Conservation (phyloP, 1,140 invertebrate species). For the Drosophila parvula region DNA sequence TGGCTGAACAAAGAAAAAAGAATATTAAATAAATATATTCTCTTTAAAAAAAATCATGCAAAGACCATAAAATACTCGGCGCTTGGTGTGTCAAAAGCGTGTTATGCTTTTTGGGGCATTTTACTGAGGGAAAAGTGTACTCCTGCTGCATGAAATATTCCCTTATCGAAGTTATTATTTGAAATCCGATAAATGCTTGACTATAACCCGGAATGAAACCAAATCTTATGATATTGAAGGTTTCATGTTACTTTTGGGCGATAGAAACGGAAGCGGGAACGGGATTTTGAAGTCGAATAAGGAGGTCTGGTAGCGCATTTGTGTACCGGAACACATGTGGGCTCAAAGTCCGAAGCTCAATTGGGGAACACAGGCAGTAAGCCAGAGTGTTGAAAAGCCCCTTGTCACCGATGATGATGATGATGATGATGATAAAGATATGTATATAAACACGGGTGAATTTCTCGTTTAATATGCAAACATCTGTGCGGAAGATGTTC, state of each 20-base stretch:
- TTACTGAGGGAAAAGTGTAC: not conserved
- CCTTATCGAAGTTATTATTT: not conserved
- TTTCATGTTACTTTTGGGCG: not conserved
- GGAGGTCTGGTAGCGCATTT: conserved; percentile 21
- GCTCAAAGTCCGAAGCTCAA: conserved; percentile 55
- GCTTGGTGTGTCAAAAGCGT: not conserved
- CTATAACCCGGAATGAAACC: conserved; percentile 14
- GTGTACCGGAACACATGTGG: conserved; percentile 19
- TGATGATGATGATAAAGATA: not conserved
- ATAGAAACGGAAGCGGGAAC: conserved; percentile 13
- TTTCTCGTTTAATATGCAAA: conserved; percentile 53
- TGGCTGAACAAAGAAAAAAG: not conserved
- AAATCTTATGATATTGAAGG: not conserved
- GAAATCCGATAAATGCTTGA: not conserved
- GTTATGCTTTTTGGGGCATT: not conserved
- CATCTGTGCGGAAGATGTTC: conserved; percentile 57
- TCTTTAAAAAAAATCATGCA: no score
- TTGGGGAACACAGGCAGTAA: conserved; percentile 29
- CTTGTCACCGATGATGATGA: conserved; percentile 34
- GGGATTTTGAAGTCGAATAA: conserved; percentile 12
- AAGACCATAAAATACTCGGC: not conserved
- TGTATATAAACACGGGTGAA: conserved; percentile 16
- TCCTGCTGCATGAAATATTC: not conserved
- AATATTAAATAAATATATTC: no score
- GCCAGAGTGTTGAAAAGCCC: conserved; percentile 48